Conservation (phyloP, 1,140 invertebrate species). For the Papilio dardanus region DNA sequence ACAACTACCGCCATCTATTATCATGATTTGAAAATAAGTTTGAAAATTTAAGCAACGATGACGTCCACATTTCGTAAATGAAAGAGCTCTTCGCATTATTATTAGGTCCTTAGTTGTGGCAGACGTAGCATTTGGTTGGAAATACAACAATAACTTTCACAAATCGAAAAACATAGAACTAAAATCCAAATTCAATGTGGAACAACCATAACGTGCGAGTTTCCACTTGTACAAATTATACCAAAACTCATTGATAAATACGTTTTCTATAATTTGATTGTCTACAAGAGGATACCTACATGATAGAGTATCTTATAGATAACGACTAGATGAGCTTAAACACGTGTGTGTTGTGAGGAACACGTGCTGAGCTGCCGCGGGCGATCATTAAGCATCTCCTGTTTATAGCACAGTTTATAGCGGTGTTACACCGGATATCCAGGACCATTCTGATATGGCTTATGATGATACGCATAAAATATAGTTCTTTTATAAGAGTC, state of each 20-base stretch:
- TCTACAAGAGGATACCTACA: neutral
- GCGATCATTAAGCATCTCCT: slow-evolving; percentile 40
- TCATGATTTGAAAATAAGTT: neutral
- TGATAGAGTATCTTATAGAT: neutral
- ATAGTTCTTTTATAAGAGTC: no score
- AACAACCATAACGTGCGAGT: neutral
- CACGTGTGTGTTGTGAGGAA: neutral
- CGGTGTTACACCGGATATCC: slow-evolving; percentile 31
- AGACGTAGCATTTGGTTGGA: neutral
- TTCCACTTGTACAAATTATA: neutral
- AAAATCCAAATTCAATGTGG: no score
- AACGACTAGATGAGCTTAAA: neutral
- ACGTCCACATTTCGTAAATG: neutral
- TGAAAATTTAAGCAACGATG: neutral
- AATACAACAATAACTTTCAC: neutral
- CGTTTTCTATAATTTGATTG: neutral
- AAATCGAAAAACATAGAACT: no score
- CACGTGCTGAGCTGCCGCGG: neutral
- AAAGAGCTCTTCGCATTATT: neutral
- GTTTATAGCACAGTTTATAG: slow-evolving; percentile 42
- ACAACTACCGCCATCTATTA: slow-evolving; percentile 12
- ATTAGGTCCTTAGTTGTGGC: neutral
- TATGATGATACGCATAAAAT: slow-evolving; percentile 6
- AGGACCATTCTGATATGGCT: slow-evolving; percentile 26
- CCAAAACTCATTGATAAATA: neutral